phyloP scores from a whole-genome alignment of 2,888 invertebrate species.

The Cloeon dipterum region DNA sequence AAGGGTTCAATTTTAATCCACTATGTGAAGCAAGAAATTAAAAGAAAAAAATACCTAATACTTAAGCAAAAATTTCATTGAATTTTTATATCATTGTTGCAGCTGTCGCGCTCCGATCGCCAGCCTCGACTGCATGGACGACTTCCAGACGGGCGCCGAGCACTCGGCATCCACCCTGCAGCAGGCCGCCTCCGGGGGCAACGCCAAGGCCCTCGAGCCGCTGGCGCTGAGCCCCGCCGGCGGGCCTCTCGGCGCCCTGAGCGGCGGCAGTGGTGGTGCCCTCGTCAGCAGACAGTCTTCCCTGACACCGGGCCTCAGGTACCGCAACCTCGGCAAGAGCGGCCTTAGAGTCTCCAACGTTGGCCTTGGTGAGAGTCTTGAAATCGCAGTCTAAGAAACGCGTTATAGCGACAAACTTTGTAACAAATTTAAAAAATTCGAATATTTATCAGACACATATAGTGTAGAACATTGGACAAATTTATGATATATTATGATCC shows the following conservation, averaged over 20 bases:
- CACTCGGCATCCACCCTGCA: slow-evolving; percentile 24
- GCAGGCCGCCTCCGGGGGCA: slow-evolving; percentile 11
- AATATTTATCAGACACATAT: no score
- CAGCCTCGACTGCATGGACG: slow-evolving; percentile 84
- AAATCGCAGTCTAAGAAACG: no score
- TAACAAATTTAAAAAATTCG: no score
- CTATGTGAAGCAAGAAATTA: no score
- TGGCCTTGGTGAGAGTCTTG: slow-evolving; percentile 56
- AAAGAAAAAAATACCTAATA: no score
- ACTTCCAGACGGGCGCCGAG: slow-evolving; percentile 34
- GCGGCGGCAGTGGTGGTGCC: slow-evolving; percentile 25
- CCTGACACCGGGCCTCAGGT: slow-evolving; percentile 54
- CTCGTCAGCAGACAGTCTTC: slow-evolving; percentile 27
- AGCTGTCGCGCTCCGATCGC: slow-evolving; percentile 84
- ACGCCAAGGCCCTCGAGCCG: slow-evolving; percentile 2
- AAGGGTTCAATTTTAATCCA: no score
- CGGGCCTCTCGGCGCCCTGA: slow-evolving; percentile 16
- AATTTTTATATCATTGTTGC: slow-evolving; percentile 11
- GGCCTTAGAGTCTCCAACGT: slow-evolving; percentile 86
- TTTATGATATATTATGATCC: no score
- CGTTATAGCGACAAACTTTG: no score
- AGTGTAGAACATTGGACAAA: no score
- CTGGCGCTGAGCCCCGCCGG: neutral
- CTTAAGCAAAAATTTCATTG: no score
- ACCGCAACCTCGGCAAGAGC: slow-evolving; percentile 87